These are phyloP conservation scores for Agrotis segetum DNA, from an alignment of 2,888 invertebrate genomes.

Conservation along the genomic window DNA sequence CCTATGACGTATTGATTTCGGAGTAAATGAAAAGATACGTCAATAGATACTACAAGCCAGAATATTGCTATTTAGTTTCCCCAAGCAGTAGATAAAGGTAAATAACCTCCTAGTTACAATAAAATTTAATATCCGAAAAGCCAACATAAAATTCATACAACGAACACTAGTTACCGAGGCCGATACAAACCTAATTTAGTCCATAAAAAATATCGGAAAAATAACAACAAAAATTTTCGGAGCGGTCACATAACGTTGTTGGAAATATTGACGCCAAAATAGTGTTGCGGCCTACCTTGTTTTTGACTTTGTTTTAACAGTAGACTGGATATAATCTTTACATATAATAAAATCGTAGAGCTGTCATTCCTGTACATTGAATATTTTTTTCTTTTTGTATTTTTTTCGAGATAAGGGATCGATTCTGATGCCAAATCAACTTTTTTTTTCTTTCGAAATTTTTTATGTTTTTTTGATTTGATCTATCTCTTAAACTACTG, in stretches of 20 bases:
- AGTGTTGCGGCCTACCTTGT: background rate
- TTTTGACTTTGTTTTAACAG: slow-evolving; percentile 8
- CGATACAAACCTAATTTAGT: slow-evolving; percentile 32
- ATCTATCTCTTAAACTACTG: too few relatives aligned
- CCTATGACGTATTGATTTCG: too few relatives aligned
- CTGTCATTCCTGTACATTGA: too few relatives aligned
- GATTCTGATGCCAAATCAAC: too few relatives aligned
- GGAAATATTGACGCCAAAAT: slow-evolving; percentile 25
- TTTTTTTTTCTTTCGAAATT: too few relatives aligned
- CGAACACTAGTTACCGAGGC: slow-evolving; percentile 13
- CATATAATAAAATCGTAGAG: too few relatives aligned
- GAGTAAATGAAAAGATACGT: too few relatives aligned
- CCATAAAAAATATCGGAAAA: slow-evolving; percentile 34
- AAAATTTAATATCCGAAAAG: slow-evolving; percentile 20
- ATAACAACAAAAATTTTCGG: slow-evolving; percentile 22
- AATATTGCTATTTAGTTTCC: background rate
- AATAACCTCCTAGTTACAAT: background rate
- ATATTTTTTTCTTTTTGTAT: too few relatives aligned
- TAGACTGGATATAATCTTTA: background rate
- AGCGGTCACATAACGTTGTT: slow-evolving; percentile 20
- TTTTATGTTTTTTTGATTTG: too few relatives aligned
- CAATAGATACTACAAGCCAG: background rate
- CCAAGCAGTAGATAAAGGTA: too few relatives aligned
- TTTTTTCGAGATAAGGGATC: too few relatives aligned
- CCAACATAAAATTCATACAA: slow-evolving; percentile 26